Evolutionary conservation across 2,797 vertebrate genomes (phyloP), one percentile per base, ranked within the genome.

Genomic region (Gallirallus australis): DNA sequence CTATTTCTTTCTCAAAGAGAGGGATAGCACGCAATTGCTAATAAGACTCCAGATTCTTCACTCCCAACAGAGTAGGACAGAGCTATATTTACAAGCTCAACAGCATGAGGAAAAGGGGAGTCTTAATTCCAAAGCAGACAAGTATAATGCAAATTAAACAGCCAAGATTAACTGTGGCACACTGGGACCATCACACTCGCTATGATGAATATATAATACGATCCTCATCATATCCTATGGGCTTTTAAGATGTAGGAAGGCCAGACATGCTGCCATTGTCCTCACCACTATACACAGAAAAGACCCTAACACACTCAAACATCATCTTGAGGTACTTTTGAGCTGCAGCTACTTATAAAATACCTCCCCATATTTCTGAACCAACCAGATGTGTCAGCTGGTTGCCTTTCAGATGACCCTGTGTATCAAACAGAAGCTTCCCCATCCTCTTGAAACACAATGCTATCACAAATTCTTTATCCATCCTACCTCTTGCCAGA

Each of bases 181-280:
- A 5, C 0, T 30, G 35, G n/a, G 35, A 77, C 53, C 60, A 69
- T 12, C 48, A 39, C 0, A 10, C 37, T 37, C 60, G 45, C 61
- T 25, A 1, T 13, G 25, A 78, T 48, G 16, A 56, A 19, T 52
- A 2, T 17, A 24, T 61, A 40, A 20, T 0, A 21, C 2, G 1
- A 53, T 6, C 9, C 35, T n/a, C 71, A 52, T 33, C 47, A 30
- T 40, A 48, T 11, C 50, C 47, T 42, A 9, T 0, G 8, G 30
- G 59, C 50, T 53, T 69, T 61, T 11, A 50, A 50, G 63, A 10
- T 10, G 28, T 40, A 61, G 31, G 50, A 69, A 72, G 54, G 73
- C 69, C 85, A 84, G 53, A 56, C 37, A 64, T 0, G 0, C 42
- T 48, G 30, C 15, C 76, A 39, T 5, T 3, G 0, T 37, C 54